Evolutionary conservation across 2,888 invertebrate species (phyloP).

Genomic region (Pseudolycoriella hygida): DNA sequence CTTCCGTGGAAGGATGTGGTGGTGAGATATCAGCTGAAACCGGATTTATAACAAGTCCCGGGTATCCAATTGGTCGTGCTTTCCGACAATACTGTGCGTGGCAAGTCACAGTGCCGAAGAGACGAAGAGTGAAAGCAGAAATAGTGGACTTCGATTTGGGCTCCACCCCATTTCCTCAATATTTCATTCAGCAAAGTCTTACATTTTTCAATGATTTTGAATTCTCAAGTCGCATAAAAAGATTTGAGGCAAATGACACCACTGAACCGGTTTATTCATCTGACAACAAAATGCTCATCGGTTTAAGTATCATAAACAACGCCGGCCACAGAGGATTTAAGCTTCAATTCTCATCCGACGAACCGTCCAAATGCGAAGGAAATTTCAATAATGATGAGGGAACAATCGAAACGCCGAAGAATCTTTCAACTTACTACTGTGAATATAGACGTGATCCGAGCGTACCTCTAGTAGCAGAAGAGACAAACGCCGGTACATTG

Average conservation of each 20-base stretch:
- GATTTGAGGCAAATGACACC: constrained; percentile 19
- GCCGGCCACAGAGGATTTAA: constrained; percentile 47
- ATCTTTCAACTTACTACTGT: constrained; percentile 21
- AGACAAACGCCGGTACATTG: constrained; percentile 16
- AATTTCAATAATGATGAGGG: constrained; percentile 26
- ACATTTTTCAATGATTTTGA: constrained; percentile 37
- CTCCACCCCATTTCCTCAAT: constrained; percentile 15
- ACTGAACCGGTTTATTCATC: constrained; percentile 38
- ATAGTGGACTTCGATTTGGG: constrained; percentile 43
- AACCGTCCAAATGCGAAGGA: constrained; percentile 35
- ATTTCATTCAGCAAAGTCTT: constrained; percentile 14
- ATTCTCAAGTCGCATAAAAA: constrained; percentile 28
- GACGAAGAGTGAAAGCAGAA: constrained; percentile 42
- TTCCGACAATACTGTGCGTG: constrained; percentile 40
- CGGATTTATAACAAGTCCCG: constrained; percentile 52
- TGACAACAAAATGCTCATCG: constrained; percentile 42
- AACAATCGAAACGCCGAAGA: constrained; percentile 24
- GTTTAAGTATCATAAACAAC: constrained; percentile 34
- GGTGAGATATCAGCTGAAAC: constrained; percentile 38
- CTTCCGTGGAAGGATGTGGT: constrained; percentile 43
- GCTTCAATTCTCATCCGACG: constrained; percentile 44
- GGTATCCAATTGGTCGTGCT: constrained; percentile 42
- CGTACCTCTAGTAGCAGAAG: constrained; percentile 9
- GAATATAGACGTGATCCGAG: constrained; percentile 15
- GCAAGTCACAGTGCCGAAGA: constrained; percentile 46